A percentile compares a stretch with the other conserved stretches of the same genome.
phyloP scores from a whole-genome alignment of 2,797 vertebrate species.

The Parauchenoglanis punctatus region DNA sequence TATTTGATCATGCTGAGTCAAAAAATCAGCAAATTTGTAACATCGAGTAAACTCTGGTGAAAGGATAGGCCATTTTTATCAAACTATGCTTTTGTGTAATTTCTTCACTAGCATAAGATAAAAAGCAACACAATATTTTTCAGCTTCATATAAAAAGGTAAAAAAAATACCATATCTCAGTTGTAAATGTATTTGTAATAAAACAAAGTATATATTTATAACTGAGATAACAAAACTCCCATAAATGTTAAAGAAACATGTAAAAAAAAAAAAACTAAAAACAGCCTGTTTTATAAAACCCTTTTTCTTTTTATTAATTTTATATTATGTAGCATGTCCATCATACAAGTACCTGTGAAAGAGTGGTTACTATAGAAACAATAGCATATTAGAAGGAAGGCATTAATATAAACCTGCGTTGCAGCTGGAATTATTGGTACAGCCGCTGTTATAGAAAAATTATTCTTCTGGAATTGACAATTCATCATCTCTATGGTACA shows the following conservation, averaged over 20 bases:
- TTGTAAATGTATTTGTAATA: not conserved
- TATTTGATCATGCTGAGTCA: not conserved
- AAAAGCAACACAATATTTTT: not conserved
- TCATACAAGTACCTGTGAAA: not conserved
- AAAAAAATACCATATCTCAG: not conserved
- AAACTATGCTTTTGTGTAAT: not conserved
- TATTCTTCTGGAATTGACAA: constrained; percentile 1
- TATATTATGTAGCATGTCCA: not conserved
- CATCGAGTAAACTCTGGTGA: not conserved
- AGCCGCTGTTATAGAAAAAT: not conserved
- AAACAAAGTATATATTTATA: not conserved
- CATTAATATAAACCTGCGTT: constrained; percentile 9
- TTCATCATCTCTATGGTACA: not conserved
- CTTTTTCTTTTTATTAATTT: not conserved
- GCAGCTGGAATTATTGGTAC: not conserved
- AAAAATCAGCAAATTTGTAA: not conserved
- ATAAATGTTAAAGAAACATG: not conserved
- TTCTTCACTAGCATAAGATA: not conserved
- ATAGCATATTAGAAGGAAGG: constrained; percentile 13
- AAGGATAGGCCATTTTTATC: not conserved
- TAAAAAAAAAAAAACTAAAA: not conserved
- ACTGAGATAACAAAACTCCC: not conserved
- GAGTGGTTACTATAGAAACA: constrained; percentile 26
- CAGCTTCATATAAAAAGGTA: not conserved
- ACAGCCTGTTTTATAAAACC: not conserved